phyloP scores from a whole-genome alignment of 2,888 invertebrate genomes.

The Thalpophila matura region DNA sequence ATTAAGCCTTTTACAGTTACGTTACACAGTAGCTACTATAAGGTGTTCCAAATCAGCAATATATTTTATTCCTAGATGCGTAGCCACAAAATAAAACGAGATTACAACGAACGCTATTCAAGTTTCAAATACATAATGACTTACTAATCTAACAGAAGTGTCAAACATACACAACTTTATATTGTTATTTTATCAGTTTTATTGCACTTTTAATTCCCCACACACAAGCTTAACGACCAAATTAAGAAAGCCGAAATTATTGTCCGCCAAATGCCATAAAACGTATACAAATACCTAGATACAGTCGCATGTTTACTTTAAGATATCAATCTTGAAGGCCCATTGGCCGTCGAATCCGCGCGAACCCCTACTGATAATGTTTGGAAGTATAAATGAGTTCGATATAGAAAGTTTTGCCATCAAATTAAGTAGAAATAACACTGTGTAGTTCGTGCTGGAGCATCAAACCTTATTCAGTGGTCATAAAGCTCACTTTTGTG shows the following conservation, averaged over 20 bases:
- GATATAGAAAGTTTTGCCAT: slow-evolving; percentile 86
- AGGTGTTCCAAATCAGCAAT: no score
- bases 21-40: no score
- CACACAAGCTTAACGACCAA: slow-evolving; percentile 62
- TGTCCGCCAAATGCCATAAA: slow-evolving; percentile 66
- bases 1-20: no score
- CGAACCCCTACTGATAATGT: slow-evolving; percentile 79
- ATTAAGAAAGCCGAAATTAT: slow-evolving; percentile 66
- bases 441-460: slow-evolving; percentile 25
- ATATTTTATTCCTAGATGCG: no score
- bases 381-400: slow-evolving; percentile 82
- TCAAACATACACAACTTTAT: slow-evolving; percentile 46
- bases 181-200: slow-evolving; percentile 58
- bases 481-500: slow-evolving; percentile 65
- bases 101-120: neutral
- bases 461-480: slow-evolving; percentile 24
- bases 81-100: neutral
- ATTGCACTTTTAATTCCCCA: slow-evolving; percentile 52
- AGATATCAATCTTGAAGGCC: slow-evolving; percentile 75
- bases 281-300: slow-evolving; percentile 63
- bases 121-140: neutral
- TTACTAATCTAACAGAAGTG: slow-evolving; percentile 39
- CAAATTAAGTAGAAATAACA: slow-evolving; percentile 85
- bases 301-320: slow-evolving; percentile 58
- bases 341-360: slow-evolving; percentile 73